These are phyloP conservation scores for Cichlasoma orientale DNA, from an alignment of 2,797 vertebrate species.

Conservation along the genomic window DNA sequence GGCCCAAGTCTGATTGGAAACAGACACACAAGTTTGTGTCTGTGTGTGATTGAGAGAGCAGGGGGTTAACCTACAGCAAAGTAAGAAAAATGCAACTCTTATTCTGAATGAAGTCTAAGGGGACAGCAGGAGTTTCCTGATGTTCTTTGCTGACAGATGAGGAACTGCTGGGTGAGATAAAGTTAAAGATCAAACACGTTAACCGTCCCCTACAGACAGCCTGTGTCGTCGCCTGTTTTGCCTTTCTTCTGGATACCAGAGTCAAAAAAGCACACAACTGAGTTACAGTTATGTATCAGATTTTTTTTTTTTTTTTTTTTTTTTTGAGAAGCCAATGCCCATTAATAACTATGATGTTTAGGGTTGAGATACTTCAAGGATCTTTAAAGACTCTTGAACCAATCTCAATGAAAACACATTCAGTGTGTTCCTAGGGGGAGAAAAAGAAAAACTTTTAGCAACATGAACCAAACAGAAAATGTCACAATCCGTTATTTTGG, in stretches of 20 bases:
- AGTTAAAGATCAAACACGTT: constrained; percentile 29
- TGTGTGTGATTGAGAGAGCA: constrained; percentile 19
- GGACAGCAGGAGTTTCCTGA: constrained; percentile 12
- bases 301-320: too few species aligned
- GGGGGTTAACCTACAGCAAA: constrained; percentile 52
- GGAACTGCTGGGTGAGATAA: constrained; percentile 31
- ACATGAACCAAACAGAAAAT: not conserved
- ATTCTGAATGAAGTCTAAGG: constrained; percentile 10
- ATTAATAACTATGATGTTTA: not conserved
- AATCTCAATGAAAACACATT: not conserved
- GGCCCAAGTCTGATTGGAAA: constrained; percentile 63
- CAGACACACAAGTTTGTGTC: constrained; percentile 43
- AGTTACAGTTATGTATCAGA: not conserved
- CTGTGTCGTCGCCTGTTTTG: not conserved
- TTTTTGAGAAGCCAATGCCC: not conserved
- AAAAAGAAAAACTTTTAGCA: not conserved
- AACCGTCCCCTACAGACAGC: not conserved
- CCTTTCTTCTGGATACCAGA: not conserved
- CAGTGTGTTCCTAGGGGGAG: not conserved
- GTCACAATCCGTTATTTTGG: too few species aligned
- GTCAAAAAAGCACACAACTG: not conserved
- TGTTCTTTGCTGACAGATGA: constrained; percentile 41
- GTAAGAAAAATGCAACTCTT: constrained; percentile 37
- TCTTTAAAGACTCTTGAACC: too few species aligned
- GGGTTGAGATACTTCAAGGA: not conserved